Base-by-base conservation (phyloP, 2,113 vertebrate species). In the Himantopus leucocephalus region DNA sequence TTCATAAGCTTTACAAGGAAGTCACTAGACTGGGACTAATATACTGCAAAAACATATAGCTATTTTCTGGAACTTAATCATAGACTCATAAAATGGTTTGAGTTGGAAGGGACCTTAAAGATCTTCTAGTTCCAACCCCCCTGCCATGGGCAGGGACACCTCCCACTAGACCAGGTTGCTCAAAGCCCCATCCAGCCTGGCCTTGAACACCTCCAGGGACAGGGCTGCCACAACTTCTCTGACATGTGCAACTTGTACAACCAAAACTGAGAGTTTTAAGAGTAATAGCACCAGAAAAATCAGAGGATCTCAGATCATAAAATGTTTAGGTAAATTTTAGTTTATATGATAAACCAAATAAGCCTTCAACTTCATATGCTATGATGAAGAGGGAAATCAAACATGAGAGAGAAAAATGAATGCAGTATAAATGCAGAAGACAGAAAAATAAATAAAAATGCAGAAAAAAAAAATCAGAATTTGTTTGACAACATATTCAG, bases 241-340 rank as follows among this genome's bases (percentile, higher is more conserved):
- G 9, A 78, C 32, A 35, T 53, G 22, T 67, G 35, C 30, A 92
- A 34, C 17, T 39, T 78, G 7, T 30, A 71, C 26, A 68, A 55
- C 5, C 2, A 59, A 55, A 10, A 43, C 11, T 50, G 14, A 58
- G 29, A 63, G 8, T 58, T 71, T 34, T 23, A 62, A 73, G 27
- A 77, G 35, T 34, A 86, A 62, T 18, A 80, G 4, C 8, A 66
- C 6, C 23, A 77, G 16, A 89, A 92, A 59, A 84, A 53, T 16
- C 15, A 53, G 24, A 50, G 5, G 10, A 73, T 18, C 0, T 0
- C 2, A 35, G 7, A 48, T 45, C 7, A 39, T 53, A 7, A 80
- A 80, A 66, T 18, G 5, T n/a, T 88, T 43, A 45, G 30, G 23
- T 70, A 43, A 56, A 43, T 64, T 79, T 74, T 59, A 4, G 8